Evolutionary conservation across 2,888 invertebrate species (phyloP), one percentile per base, ranked within the genome.

Genomic region (Pelosia muscerda): DNA sequence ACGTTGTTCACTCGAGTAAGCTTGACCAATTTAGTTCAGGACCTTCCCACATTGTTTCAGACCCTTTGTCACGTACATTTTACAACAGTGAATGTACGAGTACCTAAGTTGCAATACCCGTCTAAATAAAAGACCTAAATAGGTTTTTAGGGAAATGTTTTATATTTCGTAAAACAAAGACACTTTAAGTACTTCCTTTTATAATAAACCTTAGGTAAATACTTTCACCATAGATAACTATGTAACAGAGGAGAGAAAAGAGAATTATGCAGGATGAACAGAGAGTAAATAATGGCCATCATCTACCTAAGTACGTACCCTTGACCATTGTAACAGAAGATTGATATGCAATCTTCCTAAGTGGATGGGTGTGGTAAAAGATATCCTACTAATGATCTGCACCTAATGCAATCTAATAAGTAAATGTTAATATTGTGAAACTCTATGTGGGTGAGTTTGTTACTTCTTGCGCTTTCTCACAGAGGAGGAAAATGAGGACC

Each of bases 1-100:
- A 34, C 10, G 10, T 15, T 61, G 61, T 72, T 65, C 63, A 61
- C 55, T 72, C 34, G 49, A 72, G 31, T 67, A 31, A 63, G 22
- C 31, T 34, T 60, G 54, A 26, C 28, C 23, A 64, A 64, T 19
- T 31, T 62, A 53, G 57, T 56, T 66, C 15, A 25, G 54, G 26
- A 65, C 62, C 63, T 66, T 68, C 62, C 42, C 13, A 65, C 42
- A 58, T 66, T 54, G 65, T 70, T 66, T 56, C n/a, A 38, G 64
- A 62, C 23, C 59, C 25, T 63, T 66, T 28, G 34, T 19, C 25
- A 63, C 19, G 11, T 22, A 49, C 55, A 69, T 73, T 69, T 60
- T 66, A 57, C 26, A 63, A 58, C 28, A 63, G 2, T 22, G 9
- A 55, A 56, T n/a, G 38, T 25, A 31, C 26, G 59, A 26, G 63